phyloP scores from a whole-genome alignment of 2,888 invertebrate genomes.

The Belgica antarctica region DNA sequence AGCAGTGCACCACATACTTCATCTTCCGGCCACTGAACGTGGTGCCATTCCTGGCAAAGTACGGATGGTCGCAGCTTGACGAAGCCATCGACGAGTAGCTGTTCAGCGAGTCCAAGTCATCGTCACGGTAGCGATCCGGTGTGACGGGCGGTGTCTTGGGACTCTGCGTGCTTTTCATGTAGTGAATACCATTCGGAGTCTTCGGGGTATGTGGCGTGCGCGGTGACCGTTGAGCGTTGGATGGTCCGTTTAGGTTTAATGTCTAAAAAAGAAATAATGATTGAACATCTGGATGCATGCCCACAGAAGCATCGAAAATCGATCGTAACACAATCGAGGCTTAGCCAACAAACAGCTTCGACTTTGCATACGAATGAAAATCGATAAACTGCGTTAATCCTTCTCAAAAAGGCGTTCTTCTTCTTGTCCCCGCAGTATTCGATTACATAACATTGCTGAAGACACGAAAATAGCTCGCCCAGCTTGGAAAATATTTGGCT shows the following conservation, averaged over 20 bases:
- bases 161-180: constrained; percentile 47
- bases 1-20: constrained; percentile 83
- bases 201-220: constrained; percentile 52
- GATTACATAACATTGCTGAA: constrained; percentile 26
- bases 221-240: constrained; percentile 46
- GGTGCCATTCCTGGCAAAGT: constrained; percentile 71
- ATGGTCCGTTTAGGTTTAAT: constrained; percentile 52
- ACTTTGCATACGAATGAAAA: background rate
- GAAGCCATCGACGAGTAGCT: constrained; percentile 78
- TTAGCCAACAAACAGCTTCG: no score
- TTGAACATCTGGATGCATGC: background rate
- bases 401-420: background rate
- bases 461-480: background rate
- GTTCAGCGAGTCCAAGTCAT: constrained; percentile 73
- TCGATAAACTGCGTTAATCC: constrained; percentile 21
- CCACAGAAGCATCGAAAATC: background rate
- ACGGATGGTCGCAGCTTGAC: constrained; percentile 70
- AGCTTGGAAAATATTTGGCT: constrained; percentile 1
- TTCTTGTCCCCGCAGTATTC: background rate
- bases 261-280: constrained; percentile 49
- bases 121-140: constrained; percentile 61
- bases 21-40: constrained; percentile 68
- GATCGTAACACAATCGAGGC: background rate
- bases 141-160: constrained; percentile 64
- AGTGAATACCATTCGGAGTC: constrained; percentile 48